Evolutionary conservation across 2,113 vertebrate species (phyloP).

Genomic region (Heliornis fulica): DNA sequence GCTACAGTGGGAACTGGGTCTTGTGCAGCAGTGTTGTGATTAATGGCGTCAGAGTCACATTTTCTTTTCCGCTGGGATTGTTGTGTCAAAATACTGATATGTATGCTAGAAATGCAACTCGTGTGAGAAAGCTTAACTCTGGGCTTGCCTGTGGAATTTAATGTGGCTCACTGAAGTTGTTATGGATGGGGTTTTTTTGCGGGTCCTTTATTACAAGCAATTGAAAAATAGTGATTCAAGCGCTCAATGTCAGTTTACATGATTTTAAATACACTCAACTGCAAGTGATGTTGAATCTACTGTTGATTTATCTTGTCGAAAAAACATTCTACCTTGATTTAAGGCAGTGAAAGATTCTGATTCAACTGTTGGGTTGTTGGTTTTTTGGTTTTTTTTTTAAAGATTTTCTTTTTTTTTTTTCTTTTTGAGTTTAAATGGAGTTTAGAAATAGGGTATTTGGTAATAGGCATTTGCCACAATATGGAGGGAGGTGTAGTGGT

Average conservation of each 20-base stretch:
- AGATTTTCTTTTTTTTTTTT: no score
- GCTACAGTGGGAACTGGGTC: neutral
- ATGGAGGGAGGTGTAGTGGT: accelerated
- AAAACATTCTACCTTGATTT: neutral
- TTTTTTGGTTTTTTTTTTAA: neutral
- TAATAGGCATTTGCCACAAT: neutral
- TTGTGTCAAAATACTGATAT: neutral
- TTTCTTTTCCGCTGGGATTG: neutral
- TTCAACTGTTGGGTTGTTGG: no score
- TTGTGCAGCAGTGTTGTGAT: accelerated
- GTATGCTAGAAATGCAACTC: neutral
- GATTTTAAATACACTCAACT: neutral
- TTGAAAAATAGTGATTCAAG: neutral
- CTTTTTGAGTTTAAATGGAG: neutral
- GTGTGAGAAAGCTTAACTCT: neutral
- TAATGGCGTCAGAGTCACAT: neutral
- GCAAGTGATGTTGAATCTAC: neutral
- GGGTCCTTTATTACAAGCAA: neutral
- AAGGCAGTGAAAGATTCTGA: neutral
- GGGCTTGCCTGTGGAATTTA: neutral
- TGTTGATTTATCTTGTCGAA: neutral
- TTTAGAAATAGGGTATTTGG: neutral
- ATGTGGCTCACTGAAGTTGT: neutral
- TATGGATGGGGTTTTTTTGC: neutral
- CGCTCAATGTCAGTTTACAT: neutral